Evolutionary conservation across 2,113 vertebrate species (phyloP).

Genomic region (Alethe castanea): DNA sequence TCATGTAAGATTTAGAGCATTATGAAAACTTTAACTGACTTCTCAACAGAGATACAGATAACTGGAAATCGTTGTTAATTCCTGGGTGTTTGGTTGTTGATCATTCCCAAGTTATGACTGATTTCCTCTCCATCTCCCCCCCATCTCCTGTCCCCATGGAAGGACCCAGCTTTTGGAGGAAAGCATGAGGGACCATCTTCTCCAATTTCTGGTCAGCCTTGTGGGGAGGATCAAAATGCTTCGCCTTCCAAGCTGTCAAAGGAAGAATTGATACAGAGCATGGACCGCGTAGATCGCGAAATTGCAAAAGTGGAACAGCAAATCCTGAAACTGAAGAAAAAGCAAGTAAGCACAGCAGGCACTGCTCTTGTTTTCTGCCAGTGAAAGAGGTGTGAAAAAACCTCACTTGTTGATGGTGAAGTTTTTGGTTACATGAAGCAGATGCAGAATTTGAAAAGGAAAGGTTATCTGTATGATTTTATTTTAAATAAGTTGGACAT

Average conservation of each 20-base stretch:
- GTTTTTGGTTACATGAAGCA: not conserved
- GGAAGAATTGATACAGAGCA: constrained; percentile 98
- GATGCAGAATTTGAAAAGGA: not conserved
- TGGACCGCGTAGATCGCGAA: constrained; percentile 97
- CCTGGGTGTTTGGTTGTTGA: not conserved
- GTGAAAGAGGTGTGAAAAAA: not conserved
- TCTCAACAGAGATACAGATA: not conserved
- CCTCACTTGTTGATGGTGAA: not conserved
- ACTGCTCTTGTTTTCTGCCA: not conserved
- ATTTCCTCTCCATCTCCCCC: not conserved
- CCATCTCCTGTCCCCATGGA: not conserved
- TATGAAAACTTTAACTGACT: not conserved
- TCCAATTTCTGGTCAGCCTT: constrained; percentile 78
- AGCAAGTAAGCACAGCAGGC: constrained; percentile 81
- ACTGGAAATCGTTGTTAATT: not conserved
- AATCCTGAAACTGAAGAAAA: constrained; percentile 97
- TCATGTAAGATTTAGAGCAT: not conserved
- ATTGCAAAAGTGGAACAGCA: constrained; percentile 99
- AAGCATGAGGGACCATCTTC: constrained; percentile 86
- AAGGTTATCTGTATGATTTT: not conserved
- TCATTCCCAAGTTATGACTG: not conserved
- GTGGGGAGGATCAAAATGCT: constrained; percentile 89
- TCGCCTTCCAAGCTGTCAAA: constrained; percentile 98
- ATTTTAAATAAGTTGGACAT: not conserved
- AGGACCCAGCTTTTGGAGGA: constrained; percentile 86